Evolutionary conservation across 23 tunicate genomes (phyloP).

Genomic region (Ascidia mentula): DNA sequence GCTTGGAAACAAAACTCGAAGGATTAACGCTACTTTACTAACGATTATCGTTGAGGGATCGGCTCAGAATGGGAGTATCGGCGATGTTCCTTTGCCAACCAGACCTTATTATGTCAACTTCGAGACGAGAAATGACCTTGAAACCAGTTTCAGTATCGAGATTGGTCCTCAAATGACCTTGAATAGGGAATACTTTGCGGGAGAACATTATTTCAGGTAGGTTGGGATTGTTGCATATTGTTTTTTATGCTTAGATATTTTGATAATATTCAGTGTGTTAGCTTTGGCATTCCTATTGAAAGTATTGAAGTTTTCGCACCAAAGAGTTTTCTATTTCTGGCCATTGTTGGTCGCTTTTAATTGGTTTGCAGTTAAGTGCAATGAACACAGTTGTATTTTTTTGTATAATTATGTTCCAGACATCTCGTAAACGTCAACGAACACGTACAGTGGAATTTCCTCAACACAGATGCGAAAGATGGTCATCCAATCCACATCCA

Average conservation of each 20-base stretch:
- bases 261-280: too few species aligned
- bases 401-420: not conserved
- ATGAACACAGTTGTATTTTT: not conserved
- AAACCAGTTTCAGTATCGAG: not conserved
- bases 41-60: not conserved
- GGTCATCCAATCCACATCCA: constrained; percentile 50
- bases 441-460: constrained; percentile 20
- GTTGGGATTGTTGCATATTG: not conserved
- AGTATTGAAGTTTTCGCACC: too few species aligned
- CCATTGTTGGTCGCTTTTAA: too few species aligned
- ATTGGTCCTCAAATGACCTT: not conserved
- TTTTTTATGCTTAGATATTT: not conserved
- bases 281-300: too few species aligned
- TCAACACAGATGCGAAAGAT: constrained; percentile 15
- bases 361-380: not conserved
- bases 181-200: not conserved
- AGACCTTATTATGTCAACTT: not conserved
- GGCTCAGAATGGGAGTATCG: not conserved
- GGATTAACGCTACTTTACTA: not conserved
- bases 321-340: too few species aligned
- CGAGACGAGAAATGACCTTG: not conserved
- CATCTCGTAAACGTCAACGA: not conserved
- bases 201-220: not conserved
- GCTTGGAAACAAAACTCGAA: not conserved
- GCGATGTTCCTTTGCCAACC: not conserved